Conservation (phyloP, 2,113 vertebrate genomes). For the Callocephalon fimbriatum region DNA sequence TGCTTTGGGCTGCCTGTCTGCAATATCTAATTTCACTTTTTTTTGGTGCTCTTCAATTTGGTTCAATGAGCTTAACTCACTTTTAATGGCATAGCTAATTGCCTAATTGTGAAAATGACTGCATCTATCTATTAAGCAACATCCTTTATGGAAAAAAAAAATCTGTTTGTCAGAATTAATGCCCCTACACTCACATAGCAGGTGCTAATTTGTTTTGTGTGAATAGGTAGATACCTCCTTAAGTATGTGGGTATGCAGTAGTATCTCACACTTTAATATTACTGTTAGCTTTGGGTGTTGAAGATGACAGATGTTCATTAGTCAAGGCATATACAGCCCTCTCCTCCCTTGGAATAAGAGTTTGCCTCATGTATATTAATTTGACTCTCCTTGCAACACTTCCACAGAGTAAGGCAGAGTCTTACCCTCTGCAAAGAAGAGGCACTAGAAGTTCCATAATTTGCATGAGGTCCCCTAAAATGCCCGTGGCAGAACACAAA, state of each 20-base stretch:
- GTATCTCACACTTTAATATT: neutral
- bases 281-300: neutral
- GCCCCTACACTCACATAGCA: neutral
- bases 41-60: neutral
- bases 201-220: neutral
- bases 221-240: neutral
- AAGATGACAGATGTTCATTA: conserved; percentile 32
- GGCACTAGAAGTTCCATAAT: neutral
- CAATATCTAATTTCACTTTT: neutral
- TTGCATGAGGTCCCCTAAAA: accelerated
- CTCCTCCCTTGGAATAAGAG: neutral
- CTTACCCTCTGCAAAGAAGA: neutral
- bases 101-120: neutral
- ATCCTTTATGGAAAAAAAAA: neutral
- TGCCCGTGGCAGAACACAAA: neutral
- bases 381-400: neutral
- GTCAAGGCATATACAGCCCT: neutral
- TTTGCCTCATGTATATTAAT: neutral
- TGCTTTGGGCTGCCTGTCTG: neutral
- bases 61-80: neutral
- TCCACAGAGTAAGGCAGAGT: neutral
- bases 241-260: neutral
- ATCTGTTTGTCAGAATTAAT: neutral
- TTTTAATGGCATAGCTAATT: conserved; percentile 13
- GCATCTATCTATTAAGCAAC: neutral